Percentiles rank a stretch among this genome's conserved stretches.
These are phyloP conservation scores for Noctua comes DNA, from an alignment of 2,888 invertebrate species.

Conservation along the genomic window DNA sequence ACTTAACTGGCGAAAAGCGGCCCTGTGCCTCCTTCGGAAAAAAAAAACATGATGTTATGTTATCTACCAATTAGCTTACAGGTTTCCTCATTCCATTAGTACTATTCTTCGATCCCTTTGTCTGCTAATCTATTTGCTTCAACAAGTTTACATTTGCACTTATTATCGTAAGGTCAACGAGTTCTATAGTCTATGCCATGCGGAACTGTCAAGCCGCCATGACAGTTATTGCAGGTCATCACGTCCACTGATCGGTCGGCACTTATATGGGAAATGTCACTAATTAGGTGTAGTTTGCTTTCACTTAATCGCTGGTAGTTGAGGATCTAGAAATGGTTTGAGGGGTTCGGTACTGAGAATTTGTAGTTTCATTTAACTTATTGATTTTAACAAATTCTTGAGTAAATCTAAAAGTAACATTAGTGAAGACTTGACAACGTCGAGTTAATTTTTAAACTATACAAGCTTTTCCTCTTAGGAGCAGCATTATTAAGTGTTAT, in stretches of 20 bases:
- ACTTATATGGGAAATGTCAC: slow-evolving; percentile 54
- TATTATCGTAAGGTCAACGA: slow-evolving; percentile 61
- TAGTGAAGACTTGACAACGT: background rate
- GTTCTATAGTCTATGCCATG: slow-evolving; percentile 42
- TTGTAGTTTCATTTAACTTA: slow-evolving; percentile 10
- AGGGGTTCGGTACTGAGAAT: background rate
- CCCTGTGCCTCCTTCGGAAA: background rate
- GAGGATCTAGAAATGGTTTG: background rate
- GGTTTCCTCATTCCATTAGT: slow-evolving; percentile 42
- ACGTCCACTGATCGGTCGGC: slow-evolving; percentile 44
- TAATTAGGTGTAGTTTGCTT: slow-evolving; percentile 50
- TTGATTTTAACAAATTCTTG: background rate
- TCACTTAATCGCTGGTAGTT: slow-evolving; percentile 45
- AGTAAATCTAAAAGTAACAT: background rate
- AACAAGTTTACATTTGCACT: slow-evolving; percentile 40
- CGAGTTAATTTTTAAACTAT: background rate
- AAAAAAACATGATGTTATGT: background rate
- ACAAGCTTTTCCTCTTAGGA: background rate
- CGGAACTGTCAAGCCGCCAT: slow-evolving; percentile 48
- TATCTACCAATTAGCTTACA: slow-evolving; percentile 2
- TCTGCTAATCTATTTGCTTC: slow-evolving; percentile 43
- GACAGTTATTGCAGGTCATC: slow-evolving; percentile 52
- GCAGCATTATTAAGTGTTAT: background rate
- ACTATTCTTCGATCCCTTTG: slow-evolving; percentile 39
- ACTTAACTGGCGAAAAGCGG: background rate